A percentile compares a stretch with the other conserved stretches of the same genome.
phyloP scores from a whole-genome alignment of 1,140 invertebrate species.

The Galendromus occidentalis region DNA sequence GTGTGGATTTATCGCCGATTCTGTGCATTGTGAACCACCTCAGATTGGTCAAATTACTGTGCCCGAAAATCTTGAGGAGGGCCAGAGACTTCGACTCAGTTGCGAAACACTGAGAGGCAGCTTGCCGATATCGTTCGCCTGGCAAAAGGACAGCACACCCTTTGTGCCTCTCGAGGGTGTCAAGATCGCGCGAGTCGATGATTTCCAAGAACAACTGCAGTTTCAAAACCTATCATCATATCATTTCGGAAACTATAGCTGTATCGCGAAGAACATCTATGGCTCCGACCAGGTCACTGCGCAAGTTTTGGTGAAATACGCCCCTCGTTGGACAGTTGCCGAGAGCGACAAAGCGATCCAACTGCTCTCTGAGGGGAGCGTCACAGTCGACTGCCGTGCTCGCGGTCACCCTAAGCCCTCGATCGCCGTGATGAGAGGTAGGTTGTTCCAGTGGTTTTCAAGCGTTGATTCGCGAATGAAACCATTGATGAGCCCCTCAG shows the following conservation, averaged over 20 bases:
- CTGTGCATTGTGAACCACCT: background rate
- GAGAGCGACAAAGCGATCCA: background rate
- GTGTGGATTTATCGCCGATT: background rate
- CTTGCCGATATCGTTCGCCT: too few relatives aligned
- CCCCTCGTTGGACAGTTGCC: background rate
- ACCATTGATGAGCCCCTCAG: too few relatives aligned
- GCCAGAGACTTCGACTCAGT: too few relatives aligned
- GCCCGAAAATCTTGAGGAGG: too few relatives aligned
- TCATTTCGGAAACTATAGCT: conserved; percentile 1
- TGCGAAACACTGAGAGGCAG: too few relatives aligned
- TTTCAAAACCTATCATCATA: conserved; percentile 20
- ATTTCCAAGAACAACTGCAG: conserved; percentile 20
- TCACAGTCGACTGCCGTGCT: background rate
- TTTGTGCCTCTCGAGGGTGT: background rate
- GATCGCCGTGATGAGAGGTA: background rate
- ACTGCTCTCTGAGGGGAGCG: background rate
- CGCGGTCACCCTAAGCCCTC: background rate
- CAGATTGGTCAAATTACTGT: too few relatives aligned
- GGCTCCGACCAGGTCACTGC: conserved; percentile 23
- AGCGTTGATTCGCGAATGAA: too few relatives aligned
- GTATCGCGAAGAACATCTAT: conserved; percentile 31
- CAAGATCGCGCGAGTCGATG: conserved; percentile 1
- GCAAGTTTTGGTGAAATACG: background rate
- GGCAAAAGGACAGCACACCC: too few relatives aligned
- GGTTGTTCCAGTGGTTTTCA: too few relatives aligned